Evolutionary conservation across 2,113 vertebrate genomes (phyloP).

Genomic region (Cathartes aura): DNA sequence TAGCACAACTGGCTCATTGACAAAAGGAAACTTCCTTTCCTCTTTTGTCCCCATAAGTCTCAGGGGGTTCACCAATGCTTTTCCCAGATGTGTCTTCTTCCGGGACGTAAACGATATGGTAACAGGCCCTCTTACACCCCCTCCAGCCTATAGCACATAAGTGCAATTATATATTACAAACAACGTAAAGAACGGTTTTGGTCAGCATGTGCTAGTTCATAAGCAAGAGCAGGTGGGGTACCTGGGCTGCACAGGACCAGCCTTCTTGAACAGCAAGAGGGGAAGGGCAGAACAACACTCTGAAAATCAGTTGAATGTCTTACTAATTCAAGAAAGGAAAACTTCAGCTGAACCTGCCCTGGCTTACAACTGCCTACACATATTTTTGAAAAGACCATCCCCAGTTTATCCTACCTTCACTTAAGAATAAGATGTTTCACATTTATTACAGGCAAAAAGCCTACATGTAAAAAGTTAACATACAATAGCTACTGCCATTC

Average conservation of each 20-base stretch:
- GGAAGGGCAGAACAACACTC: background rate
- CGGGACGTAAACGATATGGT: rapidly evolving
- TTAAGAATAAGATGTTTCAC: background rate
- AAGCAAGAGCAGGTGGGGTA: background rate
- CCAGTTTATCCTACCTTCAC: background rate
- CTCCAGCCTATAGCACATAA: background rate
- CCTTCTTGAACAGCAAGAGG: background rate
- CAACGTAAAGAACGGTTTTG: rapidly evolving
- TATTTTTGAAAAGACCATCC: background rate
- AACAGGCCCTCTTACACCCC: background rate
- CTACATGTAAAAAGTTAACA: background rate
- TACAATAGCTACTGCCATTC: background rate
- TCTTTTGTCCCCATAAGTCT: background rate
- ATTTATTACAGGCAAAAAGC: background rate
- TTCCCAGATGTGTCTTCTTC: background rate
- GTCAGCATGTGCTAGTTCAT: background rate
- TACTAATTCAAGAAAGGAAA: background rate
- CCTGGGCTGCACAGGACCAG: background rate
- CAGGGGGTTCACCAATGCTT: background rate
- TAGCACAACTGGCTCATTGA: background rate
- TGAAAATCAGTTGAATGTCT: background rate
- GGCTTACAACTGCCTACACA: background rate
- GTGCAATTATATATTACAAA: background rate
- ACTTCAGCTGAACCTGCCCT: background rate
- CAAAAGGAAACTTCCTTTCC: background rate